These are phyloP conservation scores for Oncopodura yosiiana DNA, from an alignment of 1,140 invertebrate genomes.

Conservation along the genomic window DNA sequence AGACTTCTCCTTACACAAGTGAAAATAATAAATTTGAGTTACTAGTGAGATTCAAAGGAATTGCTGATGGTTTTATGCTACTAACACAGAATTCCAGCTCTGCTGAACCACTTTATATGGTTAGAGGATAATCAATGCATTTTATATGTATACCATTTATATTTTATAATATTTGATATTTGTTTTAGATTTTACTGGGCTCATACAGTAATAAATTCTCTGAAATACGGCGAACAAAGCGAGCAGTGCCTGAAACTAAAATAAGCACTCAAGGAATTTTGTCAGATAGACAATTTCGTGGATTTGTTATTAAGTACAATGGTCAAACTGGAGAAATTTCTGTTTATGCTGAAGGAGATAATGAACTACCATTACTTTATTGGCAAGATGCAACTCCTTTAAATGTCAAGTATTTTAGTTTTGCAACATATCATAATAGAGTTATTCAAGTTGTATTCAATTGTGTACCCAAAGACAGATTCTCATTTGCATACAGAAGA, in stretches of 20 bases:
- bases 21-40: slow-evolving; percentile 14
- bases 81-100: slow-evolving; percentile 5
- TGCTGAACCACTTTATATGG: slow-evolving; percentile 19
- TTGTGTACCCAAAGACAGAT: slow-evolving; percentile 17
- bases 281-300: slow-evolving; percentile 12
- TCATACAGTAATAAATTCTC: slow-evolving; percentile 27
- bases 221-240: slow-evolving; percentile 25
- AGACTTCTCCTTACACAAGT: neutral
- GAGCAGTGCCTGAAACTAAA: slow-evolving; percentile 1
- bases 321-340: slow-evolving; percentile 4
- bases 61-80: slow-evolving; percentile 18
- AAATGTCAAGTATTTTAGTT: slow-evolving; percentile 17
- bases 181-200: slow-evolving; percentile 24
- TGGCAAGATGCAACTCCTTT: slow-evolving; percentile 27
- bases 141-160: neutral
- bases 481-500: slow-evolving; percentile 9
- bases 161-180: neutral
- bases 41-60: slow-evolving; percentile 19
- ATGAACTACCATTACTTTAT: slow-evolving; percentile 12
- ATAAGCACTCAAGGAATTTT: slow-evolving; percentile 26
- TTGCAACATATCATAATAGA: slow-evolving; percentile 12
- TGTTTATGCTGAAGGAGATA: slow-evolving; percentile 22
- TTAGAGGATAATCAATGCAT: slow-evolving; percentile 12
- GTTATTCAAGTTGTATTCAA: slow-evolving; percentile 26
- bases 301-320: slow-evolving; percentile 24